Evolutionary conservation across 1,140 invertebrate species (phyloP).

Genomic region (Eriosoma lanigerum): DNA sequence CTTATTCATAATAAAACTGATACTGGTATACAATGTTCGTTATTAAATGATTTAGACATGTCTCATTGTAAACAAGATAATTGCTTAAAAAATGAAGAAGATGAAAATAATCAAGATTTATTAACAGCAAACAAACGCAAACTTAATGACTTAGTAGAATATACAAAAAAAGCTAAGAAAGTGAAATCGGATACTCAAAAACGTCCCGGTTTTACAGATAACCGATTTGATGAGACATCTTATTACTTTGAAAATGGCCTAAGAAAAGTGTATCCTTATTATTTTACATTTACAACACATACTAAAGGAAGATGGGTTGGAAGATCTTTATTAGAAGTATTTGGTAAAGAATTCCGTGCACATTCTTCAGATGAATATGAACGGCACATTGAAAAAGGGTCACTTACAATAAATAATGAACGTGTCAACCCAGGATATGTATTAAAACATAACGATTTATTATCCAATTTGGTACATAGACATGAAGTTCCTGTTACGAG

Average conservation of each 20-base stretch:
- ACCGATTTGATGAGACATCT: slow-evolving; percentile 89
- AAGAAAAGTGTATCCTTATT: slow-evolving; percentile 97
- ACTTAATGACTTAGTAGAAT: background rate
- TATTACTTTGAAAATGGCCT: slow-evolving; percentile 97
- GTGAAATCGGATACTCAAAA: background rate
- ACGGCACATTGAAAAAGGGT: slow-evolving; percentile 84
- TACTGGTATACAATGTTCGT: background rate
- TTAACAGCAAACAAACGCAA: background rate
- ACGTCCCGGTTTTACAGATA: slow-evolving; percentile 86
- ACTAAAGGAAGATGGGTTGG: slow-evolving; percentile 97
- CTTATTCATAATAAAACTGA: background rate
- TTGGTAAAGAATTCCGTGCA: slow-evolving; percentile 88
- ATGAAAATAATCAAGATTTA: background rate
- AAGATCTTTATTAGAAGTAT: slow-evolving; percentile 90
- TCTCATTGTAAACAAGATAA: background rate
- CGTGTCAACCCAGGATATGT: slow-evolving; percentile 88
- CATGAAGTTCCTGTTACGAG: slow-evolving; percentile 96
- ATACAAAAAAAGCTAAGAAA: background rate
- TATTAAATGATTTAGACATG: background rate
- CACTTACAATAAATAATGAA: slow-evolving; percentile 92
- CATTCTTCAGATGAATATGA: slow-evolving; percentile 91
- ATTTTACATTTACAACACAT: slow-evolving; percentile 95
- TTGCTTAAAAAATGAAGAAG: background rate
- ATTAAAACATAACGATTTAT: slow-evolving; percentile 89
- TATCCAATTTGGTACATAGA: slow-evolving; percentile 94